A percentile compares a stretch with the other conserved stretches of the same genome.
These are phyloP conservation scores for Pogonus chalceus DNA, from an alignment of 1,140 invertebrate species.

Conservation along the genomic window DNA sequence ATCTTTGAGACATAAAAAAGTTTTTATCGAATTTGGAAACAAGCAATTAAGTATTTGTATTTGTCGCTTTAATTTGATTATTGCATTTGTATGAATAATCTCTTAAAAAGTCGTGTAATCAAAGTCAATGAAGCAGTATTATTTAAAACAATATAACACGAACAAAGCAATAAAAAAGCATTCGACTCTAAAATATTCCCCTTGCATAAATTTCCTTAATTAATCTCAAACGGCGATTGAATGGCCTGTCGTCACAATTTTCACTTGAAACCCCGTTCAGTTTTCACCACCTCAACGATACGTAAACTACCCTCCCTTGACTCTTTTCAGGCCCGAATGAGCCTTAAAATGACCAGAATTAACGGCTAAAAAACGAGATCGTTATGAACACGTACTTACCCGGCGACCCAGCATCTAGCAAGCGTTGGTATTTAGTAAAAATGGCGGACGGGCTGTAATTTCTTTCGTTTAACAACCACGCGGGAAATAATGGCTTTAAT, in stretches of 20 bases:
- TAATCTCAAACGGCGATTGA: neutral
- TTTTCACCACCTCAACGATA: too few species aligned
- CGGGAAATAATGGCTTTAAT: constrained; percentile 25
- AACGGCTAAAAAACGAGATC: neutral
- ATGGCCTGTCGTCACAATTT: neutral
- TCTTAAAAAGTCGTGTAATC: too few species aligned
- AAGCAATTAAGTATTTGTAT: too few species aligned
- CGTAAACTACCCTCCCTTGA: too few species aligned
- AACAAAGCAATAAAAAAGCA: neutral
- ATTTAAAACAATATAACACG: neutral
- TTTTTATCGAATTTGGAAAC: too few species aligned
- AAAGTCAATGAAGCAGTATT: too few species aligned
- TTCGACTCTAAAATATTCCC: neutral
- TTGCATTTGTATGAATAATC: too few species aligned
- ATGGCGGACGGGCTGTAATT: constrained; percentile 15
- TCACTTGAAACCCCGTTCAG: neutral
- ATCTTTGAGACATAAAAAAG: too few species aligned
- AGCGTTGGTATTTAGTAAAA: neutral
- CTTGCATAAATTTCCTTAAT: neutral
- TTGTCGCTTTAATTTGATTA: too few species aligned
- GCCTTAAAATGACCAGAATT: neutral
- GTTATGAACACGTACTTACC: neutral
- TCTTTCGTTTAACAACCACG: constrained; percentile 17
- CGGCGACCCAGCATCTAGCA: neutral
- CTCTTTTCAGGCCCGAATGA: too few species aligned